phyloP scores from a whole-genome alignment of 2,888 invertebrate species.

The Danaus chrysippus region DNA sequence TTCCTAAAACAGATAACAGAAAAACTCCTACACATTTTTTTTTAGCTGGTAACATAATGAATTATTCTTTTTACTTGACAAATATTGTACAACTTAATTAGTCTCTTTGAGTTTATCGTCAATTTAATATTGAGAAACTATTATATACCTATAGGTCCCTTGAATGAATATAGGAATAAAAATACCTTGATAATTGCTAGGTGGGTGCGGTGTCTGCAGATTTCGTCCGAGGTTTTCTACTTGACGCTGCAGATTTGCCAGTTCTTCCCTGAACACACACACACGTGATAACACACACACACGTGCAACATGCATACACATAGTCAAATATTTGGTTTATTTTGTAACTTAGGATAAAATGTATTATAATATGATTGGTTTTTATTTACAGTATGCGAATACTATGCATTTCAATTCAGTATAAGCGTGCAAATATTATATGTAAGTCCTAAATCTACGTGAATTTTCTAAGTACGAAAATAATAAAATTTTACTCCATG shows the following conservation, averaged over 20 bases:
- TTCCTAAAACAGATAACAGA: too few species aligned
- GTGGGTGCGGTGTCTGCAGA: constrained; percentile 55
- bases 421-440: not conserved
- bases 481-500: not conserved
- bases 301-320: constrained; percentile 41
- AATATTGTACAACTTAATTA: too few species aligned
- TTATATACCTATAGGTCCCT: not conserved
- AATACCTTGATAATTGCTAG: constrained; percentile 66
- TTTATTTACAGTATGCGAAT: constrained; percentile 9
- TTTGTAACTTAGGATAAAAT: too few species aligned
- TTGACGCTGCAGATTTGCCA: constrained; percentile 89
- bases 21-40: too few species aligned
- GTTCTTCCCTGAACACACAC: constrained; percentile 80
- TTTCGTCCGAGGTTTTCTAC: constrained; percentile 82
- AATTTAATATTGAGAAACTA: too few species aligned
- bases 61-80: too few species aligned
- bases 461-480: not conserved
- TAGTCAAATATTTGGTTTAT: constrained; percentile 4
- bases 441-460: not conserved
- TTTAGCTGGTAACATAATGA: too few species aligned
- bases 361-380: not conserved
- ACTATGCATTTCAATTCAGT: not conserved
- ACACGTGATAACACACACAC: constrained; percentile 77
- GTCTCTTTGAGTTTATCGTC: too few species aligned
- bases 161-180: not conserved